Conservation (phyloP, 2,113 vertebrate genomes). For the Gallinago undulata region DNA sequence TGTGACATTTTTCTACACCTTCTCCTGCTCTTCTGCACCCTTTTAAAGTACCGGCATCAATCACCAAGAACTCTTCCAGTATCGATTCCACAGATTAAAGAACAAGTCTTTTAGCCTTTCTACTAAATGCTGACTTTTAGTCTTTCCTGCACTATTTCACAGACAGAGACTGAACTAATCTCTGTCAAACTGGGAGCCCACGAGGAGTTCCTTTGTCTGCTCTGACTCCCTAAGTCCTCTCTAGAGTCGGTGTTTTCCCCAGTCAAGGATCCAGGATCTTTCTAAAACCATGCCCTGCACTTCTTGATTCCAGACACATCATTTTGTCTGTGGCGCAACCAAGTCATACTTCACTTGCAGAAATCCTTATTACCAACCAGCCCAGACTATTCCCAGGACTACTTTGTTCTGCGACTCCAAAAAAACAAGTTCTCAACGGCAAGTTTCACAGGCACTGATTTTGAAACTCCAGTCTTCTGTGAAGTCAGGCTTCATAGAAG, state of each 20-base stretch:
- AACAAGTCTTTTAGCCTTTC: not conserved
- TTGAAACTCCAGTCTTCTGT: not conserved
- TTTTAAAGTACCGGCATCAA: not conserved
- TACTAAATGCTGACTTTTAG: not conserved
- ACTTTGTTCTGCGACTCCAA: not conserved
- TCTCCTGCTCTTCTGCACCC: not conserved
- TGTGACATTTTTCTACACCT: not conserved
- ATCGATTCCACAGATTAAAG: not conserved
- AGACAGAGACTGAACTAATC: not conserved
- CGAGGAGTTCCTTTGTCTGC: not conserved
- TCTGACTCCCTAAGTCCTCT: not conserved
- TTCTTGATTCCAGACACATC: not conserved
- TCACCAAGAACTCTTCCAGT: not conserved
- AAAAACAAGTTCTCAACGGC: not conserved
- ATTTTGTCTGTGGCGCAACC: not conserved
- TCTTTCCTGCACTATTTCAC: not conserved
- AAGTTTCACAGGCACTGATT: not conserved
- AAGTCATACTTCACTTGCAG: not conserved
- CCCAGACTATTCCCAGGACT: not conserved
- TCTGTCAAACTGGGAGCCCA: not conserved
- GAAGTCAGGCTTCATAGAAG: not conserved
- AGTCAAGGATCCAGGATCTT: not conserved
- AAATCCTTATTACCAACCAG: not conserved
- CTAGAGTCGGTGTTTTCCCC: not conserved
- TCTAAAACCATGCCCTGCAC: not conserved